A percentile compares a stretch with the other conserved stretches of the same genome.
phyloP scores from a whole-genome alignment of 2,797 vertebrate species.

The Rhinatrema bivittatum region DNA sequence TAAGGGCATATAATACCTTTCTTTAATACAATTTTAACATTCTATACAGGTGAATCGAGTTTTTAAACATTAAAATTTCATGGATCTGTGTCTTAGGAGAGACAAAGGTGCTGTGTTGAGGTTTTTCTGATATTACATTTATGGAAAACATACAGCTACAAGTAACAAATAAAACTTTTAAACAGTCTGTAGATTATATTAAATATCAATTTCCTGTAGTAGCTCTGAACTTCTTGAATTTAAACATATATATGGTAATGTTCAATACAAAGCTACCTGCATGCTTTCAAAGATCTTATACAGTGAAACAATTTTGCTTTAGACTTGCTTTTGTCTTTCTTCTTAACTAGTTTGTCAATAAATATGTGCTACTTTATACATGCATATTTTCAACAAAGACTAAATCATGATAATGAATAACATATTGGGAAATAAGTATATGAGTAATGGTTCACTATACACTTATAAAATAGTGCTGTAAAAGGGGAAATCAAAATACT shows the following conservation, averaged over 20 bases:
- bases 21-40: constrained; percentile 34
- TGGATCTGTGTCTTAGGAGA: constrained; percentile 27
- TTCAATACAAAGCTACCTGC: neutral
- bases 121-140: constrained; percentile 36
- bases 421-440: no score
- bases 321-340: neutral
- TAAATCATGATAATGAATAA: neutral
- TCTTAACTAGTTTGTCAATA: no score
- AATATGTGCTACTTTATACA: no score
- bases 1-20: constrained; percentile 28
- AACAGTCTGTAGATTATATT: constrained; percentile 32
- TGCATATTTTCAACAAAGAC: neutral
- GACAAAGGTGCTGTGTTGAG: constrained; percentile 32
- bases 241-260: constrained; percentile 1
- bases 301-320: neutral
- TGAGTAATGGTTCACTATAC: neutral
- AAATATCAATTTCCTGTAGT: constrained; percentile 25
- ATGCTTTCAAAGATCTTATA: neutral
- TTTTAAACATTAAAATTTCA: constrained; percentile 49
- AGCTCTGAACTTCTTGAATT: neutral
- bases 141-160: constrained; percentile 17
- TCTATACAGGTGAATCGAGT: constrained; percentile 35
- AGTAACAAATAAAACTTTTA: constrained; percentile 34
- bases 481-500: no score
- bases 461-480: neutral